Base-by-base conservation (phyloP, 2,797 vertebrate genomes). In the Argentina silus region DNA sequence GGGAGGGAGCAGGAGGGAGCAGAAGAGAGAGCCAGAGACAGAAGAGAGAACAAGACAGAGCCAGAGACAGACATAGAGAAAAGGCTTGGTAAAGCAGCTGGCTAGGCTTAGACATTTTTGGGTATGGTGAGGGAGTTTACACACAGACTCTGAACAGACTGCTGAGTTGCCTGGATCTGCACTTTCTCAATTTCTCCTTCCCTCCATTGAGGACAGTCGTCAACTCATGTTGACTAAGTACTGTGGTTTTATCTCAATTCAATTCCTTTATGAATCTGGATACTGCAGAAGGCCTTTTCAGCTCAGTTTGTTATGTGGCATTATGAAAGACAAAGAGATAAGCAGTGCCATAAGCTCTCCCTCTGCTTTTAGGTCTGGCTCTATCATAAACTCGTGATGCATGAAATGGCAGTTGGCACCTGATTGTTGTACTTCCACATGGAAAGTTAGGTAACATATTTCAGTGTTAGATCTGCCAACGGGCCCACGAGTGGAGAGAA, bases 41-140 rank as follows among this genome's bases (percentile, higher is more conserved):
- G 67, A 85, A 44, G 27, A 36, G 27, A 36, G 27, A 36, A 36
- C 2, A 36, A 36, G 27, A 36, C 2, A 36, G 27, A 36, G 4
- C 27, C 21, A 70, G 53, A 64, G 70, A 66, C 76, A 74, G 77
- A 53, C 75, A 74, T 77, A 80, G 64, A 68, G 4, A 59, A 72
- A 67, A 19, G 76, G 55, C 70, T 66, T 19, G 42, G 4, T 12
- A 12, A 53, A 15, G 48, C 48, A 9, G 2, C 14, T 50, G 14
- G 14, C 48, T 50, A 36, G 27, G 27, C 1, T 36, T 36, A 36
- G 27, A 1, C 27, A 36, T 36, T 1, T 36, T 36, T 36, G 27
- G 27, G 27, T 36, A 36, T 36, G 27, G 27, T 36, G 27, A 36
- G 27, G 27, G 27, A 36, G 27, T 36, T 51, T 7, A 9, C 21